Evolutionary conservation across 2,888 invertebrate species (phyloP), one percentile per base, ranked within the genome.

Genomic region (Xestia xanthographa): DNA sequence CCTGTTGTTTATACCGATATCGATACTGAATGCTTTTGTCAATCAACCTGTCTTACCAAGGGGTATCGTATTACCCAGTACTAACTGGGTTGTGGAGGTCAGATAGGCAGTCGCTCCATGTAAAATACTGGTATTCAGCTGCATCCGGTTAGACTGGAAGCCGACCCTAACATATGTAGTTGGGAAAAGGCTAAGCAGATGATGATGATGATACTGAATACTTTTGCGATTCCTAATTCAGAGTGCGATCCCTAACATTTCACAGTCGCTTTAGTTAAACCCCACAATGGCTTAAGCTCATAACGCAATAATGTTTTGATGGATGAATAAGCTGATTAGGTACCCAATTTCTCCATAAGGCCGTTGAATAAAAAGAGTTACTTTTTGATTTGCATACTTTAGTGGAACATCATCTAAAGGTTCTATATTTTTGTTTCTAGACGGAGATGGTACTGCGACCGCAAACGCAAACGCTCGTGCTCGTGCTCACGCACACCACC

Each of bases 391-490:
- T 50, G 9, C n/a, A 45, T 22, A 5, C 0, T 2, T 38, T 66
- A 53, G 17, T 17, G 2, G 43, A 53, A 43, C 50, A 50, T 34
- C 9, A 17, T 43, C 12, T 65, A 26, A 60, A 75, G 22, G 11
- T 34, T 70, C 17, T 70, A 62, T 67, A 66, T 17, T 11, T 75
- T 22, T 68, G 38, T 77, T 93, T 93, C 53, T 92, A 94, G 95
- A 80, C 77, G 89, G 87, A 17, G 89, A 84, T 5, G 90, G 79
- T 29, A 11, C 34, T n/a, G 87, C 87, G 6, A 71, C 2, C 1
- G 87, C 92, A 2, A 87, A 84, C 63, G 90, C 92, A 0, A 75
- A 85, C n/a, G 90, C 93, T 0, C 74, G 75, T 4, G 90, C 93
- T 0, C 74, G 77, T 5, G 90, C 93, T 0, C 72, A 75, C 6